Base-by-base conservation (phyloP, 2,888 invertebrate genomes). In the Cheilosia variabilis region DNA sequence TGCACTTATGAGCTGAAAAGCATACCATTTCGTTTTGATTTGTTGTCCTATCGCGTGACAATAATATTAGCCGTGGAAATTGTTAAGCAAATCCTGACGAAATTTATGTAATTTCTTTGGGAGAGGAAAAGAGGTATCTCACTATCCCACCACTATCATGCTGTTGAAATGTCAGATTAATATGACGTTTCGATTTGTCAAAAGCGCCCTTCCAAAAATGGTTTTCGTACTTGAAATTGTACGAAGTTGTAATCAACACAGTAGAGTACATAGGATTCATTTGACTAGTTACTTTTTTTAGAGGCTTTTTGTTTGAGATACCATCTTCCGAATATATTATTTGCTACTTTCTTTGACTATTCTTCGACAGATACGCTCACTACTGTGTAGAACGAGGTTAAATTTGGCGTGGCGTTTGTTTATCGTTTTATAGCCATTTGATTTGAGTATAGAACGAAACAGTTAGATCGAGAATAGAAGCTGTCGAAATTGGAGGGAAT, bases 51-150 rank as follows among this genome's bases (percentile, higher is more conserved):
- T 57, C 22, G 34, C 66, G 72, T 47, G 52, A 41, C 65, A 71
- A 45, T 62, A 19, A 62, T 75, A 72, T 53, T 63, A 81, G 47
- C 71, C 50, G 41, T 22, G 13, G 22, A 73, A 60, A 68, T 87
- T 87, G 80, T 87, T 87, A 88, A 81, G 88, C 88, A 89, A 88
- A 72, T 60, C 31, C 34, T 24, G 52, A 71, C 45, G 87, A 90
- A 52, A 89, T 91, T 91, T 91, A 91, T 91, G 89, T 91, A 91
- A 91, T 91, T 91, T 81, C 76, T 53, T 58, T 72, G 63, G 65
- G 34, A 55, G 57, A 83, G 68, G 65, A 57, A 79, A 60, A 50
- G 62, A 73, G 58, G 60, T 73, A 87, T 75, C 24, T 62, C 65
- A 81, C 50, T 60, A 81, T 87, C 89, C 88, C 52, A 27, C 72